These are phyloP conservation scores for Nycticebus coucang DNA, from an alignment of 2,113 vertebrate species.

Conservation along the genomic window DNA sequence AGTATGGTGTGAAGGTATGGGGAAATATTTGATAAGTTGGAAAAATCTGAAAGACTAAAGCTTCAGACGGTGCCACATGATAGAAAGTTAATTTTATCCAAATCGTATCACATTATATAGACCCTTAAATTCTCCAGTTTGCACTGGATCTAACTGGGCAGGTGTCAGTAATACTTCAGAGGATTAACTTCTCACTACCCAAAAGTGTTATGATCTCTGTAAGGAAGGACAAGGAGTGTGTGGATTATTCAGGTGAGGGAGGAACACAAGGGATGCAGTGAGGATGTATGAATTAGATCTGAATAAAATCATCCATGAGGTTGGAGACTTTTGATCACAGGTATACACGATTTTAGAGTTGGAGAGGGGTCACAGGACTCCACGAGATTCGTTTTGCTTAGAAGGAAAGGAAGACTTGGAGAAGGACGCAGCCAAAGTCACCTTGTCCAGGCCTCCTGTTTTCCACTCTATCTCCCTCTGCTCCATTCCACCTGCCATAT, in stretches of 20 bases:
- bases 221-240: not conserved
- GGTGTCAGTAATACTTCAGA: not conserved
- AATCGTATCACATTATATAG: not conserved
- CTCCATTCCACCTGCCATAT: not conserved
- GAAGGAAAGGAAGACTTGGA: not conserved
- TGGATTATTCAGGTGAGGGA: not conserved
- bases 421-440: not conserved
- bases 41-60: not conserved
- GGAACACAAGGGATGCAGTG: not conserved
- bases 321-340: not conserved
- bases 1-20: accelerated
- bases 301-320: not conserved
- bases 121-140: not conserved
- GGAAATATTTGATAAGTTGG: not conserved
- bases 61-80: not conserved
- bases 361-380: not conserved
- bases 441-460: not conserved
- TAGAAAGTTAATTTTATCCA: not conserved
- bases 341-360: not conserved
- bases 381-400: not conserved
- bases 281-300: not conserved
- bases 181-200: not conserved
- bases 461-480: not conserved
- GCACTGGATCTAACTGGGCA: not conserved
- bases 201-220: not conserved